phyloP scores from a whole-genome alignment of 2,888 invertebrate genomes.

The Drosophila paramelanica region DNA sequence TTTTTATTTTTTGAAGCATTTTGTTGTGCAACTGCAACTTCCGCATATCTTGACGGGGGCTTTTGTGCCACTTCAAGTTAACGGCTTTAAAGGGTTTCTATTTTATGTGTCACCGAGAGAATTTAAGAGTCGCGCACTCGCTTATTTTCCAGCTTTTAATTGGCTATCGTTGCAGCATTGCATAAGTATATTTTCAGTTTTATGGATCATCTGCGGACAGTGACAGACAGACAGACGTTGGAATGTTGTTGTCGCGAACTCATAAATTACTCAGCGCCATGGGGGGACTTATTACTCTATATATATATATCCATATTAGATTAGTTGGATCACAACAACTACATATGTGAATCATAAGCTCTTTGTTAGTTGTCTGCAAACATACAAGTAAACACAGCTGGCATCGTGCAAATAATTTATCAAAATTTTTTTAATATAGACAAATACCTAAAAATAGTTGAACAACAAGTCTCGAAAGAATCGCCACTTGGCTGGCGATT shows the following conservation, averaged over 20 bases:
- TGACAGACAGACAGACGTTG: conserved; percentile 19
- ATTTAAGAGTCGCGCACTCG: background rate
- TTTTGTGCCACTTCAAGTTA: conserved; percentile 40
- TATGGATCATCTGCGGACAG: conserved; percentile 14
- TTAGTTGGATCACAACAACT: conserved; percentile 16
- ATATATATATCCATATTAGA: conserved; percentile 1
- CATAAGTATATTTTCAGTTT: conserved; percentile 12
- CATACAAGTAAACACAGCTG: conserved; percentile 35
- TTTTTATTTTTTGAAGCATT: conserved; percentile 16
- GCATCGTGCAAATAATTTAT: conserved; percentile 48
- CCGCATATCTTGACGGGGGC: conserved; percentile 55
- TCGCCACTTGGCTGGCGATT: conserved; percentile 31
- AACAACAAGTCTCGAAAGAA: conserved; percentile 21
- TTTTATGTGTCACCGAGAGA: background rate
- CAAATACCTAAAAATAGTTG: conserved; percentile 41
- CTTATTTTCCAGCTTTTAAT: background rate
- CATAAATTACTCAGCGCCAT: conserved; percentile 44
- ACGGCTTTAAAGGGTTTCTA: conserved; percentile 37
- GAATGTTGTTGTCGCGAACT: conserved; percentile 35
- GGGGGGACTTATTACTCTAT: background rate
- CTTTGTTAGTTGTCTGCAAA: conserved; percentile 5
- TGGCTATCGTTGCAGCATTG: background rate
- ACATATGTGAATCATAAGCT: conserved; percentile 32
- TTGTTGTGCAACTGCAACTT: conserved; percentile 55
- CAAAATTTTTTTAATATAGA: conserved; percentile 51